A percentile compares a stretch with the other conserved stretches of the same genome.
phyloP scores from a whole-genome alignment of 2,113 vertebrate species.

The Onychorhynchus coronatus region DNA sequence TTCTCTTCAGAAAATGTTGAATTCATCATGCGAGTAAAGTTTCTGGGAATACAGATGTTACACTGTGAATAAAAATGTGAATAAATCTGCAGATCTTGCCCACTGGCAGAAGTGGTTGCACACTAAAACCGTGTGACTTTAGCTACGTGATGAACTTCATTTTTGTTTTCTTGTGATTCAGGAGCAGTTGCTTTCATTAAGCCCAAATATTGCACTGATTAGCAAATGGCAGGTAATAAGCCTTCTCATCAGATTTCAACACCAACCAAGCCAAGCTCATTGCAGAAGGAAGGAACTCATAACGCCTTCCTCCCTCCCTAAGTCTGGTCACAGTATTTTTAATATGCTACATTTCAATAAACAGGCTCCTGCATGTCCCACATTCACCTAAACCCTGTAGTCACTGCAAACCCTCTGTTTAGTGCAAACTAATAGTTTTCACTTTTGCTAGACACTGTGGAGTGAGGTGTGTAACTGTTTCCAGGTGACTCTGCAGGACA shows the following conservation, averaged over 20 bases:
- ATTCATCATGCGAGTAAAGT: neutral
- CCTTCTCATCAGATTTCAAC: neutral
- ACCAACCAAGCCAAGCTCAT: neutral
- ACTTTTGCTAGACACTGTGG: neutral
- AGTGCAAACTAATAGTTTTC: neutral
- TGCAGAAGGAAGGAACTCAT: neutral
- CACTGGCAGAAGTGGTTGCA: neutral
- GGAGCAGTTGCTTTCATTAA: neutral
- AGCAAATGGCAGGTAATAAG: too few relatives aligned
- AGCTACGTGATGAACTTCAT: neutral
- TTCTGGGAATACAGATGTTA: neutral
- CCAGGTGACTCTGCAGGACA: neutral
- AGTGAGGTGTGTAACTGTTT: neutral
- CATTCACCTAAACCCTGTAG: neutral
- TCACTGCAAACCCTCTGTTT: neutral
- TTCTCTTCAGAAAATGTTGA: neutral
- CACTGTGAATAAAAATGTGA: rapidly evolving
- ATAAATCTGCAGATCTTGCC: neutral
- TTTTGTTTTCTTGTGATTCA: neutral
- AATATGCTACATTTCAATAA: neutral
- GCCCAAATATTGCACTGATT: neutral
- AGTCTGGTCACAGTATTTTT: neutral
- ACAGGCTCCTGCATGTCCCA: neutral
- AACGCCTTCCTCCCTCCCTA: neutral
- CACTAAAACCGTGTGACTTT: neutral